Percentiles rank a stretch among this genome's conserved stretches.
Conservation (phyloP, 2,888 invertebrate species). For the Melieria omissa region DNA sequence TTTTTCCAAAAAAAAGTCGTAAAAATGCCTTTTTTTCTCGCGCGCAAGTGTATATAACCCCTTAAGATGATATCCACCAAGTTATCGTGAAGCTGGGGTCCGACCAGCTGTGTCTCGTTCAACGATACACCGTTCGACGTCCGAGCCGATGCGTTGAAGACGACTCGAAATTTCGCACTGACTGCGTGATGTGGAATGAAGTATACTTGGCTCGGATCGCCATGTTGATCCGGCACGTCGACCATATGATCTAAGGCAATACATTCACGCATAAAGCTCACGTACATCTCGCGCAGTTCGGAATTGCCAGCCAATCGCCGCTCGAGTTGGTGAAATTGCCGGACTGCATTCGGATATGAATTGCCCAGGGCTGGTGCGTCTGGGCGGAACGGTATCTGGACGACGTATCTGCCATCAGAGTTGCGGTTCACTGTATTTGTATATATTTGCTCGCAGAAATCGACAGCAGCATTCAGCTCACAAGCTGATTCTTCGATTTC, state of each 20-base stretch:
- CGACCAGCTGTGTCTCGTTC: constrained; percentile 29
- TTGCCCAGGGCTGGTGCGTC: constrained; percentile 16
- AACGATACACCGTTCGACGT: constrained; percentile 29
- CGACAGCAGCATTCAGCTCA: no score
- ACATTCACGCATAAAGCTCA: background rate
- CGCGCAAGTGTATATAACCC: no score
- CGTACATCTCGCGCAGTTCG: background rate
- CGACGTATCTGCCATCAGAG: constrained; percentile 7
- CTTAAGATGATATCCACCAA: constrained; percentile 22
- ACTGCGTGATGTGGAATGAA: constrained; percentile 37
- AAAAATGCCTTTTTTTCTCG: no score
- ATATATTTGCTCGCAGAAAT: no score
- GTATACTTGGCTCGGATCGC: constrained; percentile 2
- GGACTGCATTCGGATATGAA: constrained; percentile 7
- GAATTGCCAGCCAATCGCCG: constrained; percentile 8
- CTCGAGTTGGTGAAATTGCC: constrained; percentile 1
- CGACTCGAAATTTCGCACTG: constrained; percentile 30
- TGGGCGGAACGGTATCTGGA: constrained; percentile 23
- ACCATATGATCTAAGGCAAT: constrained; percentile 68
- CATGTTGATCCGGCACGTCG: constrained; percentile 67
- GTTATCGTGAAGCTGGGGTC: constrained; percentile 25
- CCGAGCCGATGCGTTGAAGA: constrained; percentile 33
- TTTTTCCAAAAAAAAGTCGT: no score
- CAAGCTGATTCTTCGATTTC: background rate
- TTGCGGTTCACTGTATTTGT: background rate